Conservation (phyloP, 2,797 vertebrate genomes). For the Syncerus caffer region DNA sequence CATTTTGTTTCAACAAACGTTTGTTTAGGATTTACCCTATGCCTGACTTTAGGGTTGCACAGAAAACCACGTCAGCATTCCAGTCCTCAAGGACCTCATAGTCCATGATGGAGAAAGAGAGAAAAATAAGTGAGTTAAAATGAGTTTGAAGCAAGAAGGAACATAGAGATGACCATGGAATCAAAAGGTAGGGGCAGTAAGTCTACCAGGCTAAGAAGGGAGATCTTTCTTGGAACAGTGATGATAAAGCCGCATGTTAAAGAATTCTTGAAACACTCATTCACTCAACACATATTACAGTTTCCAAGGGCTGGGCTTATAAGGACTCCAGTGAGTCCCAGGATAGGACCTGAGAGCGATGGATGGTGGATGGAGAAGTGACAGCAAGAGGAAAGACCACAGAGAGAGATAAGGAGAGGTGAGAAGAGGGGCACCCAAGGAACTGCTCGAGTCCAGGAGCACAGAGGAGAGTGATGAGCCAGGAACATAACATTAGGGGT, state of each 20-base stretch:
- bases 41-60: neutral
- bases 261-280: neutral
- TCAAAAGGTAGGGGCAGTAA: neutral
- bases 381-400: neutral
- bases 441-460: neutral
- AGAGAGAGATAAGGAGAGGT: neutral
- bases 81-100: neutral
- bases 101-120: neutral
- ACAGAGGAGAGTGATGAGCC: neutral
- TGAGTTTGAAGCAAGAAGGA: neutral
- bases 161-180: neutral
- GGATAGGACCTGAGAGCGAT: neutral
- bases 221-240: neutral
- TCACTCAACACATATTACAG: neutral
- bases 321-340: neutral
- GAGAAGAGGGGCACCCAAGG: neutral
- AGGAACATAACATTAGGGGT: too few species aligned
- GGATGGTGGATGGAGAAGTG: neutral
- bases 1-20: constrained; percentile 4
- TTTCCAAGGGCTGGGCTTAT: neutral
- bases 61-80: neutral
- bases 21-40: neutral
- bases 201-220: neutral
- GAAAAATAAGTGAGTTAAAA: neutral
- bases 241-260: neutral